Evolutionary conservation across 2,888 invertebrate species (phyloP).

Genomic region (Blera fallax): DNA sequence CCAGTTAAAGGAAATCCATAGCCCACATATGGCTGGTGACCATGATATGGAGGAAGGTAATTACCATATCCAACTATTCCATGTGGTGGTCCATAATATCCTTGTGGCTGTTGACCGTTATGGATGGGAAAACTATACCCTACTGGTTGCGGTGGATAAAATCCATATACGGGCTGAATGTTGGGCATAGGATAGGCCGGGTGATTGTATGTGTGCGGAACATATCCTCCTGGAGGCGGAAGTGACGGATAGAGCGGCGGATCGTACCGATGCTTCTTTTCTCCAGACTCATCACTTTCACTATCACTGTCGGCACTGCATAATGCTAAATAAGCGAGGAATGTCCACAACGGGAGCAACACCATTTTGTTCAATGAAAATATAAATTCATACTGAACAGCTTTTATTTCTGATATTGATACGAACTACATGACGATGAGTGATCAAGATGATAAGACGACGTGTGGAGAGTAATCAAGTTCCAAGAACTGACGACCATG

Average conservation of each 20-base stretch:
- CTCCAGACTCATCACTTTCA: slow-evolving; percentile 21
- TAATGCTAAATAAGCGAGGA: background rate
- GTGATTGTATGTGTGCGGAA: background rate
- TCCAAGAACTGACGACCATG: background rate
- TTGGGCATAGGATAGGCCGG: slow-evolving; percentile 1
- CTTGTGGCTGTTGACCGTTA: background rate
- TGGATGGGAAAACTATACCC: background rate
- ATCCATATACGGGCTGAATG: background rate
- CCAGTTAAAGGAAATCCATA: background rate
- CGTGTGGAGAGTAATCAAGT: background rate
- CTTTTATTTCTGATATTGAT: background rate
- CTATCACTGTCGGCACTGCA: slow-evolving; percentile 11
- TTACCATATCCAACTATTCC: background rate
- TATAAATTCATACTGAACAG: background rate
- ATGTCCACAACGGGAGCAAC: background rate
- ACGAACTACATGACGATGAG: background rate
- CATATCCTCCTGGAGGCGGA: background rate
- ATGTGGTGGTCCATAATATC: background rate
- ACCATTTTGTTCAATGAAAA: slow-evolving; percentile 3
- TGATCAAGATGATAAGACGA: background rate
- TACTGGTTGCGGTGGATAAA: background rate
- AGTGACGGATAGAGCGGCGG: background rate
- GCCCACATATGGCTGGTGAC: background rate
- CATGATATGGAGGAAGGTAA: background rate
- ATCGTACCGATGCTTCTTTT: background rate